These are phyloP conservation scores for Glaucidium brasilianum DNA, from an alignment of 2,113 vertebrate species.

Conservation along the genomic window DNA sequence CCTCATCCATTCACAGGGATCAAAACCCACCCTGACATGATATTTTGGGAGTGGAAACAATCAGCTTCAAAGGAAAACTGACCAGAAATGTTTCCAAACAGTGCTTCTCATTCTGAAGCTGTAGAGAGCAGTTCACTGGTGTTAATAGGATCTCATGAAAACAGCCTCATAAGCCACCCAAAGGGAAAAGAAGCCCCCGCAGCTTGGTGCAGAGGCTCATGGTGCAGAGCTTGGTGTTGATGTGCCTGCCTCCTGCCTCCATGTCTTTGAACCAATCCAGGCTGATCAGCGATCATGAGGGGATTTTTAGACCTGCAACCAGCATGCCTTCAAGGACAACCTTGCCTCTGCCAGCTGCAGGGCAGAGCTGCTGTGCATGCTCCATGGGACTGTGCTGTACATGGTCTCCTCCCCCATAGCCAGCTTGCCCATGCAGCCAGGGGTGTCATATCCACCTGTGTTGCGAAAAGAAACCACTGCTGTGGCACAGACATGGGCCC, in stretches of 20 bases:
- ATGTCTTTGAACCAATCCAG: neutral
- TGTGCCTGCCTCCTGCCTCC: neutral
- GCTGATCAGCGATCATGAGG: fast-evolving
- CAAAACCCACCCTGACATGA: neutral
- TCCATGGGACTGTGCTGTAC: fast-evolving
- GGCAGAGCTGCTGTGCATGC: fast-evolving
- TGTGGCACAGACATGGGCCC: neutral
- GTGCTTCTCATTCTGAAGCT: neutral
- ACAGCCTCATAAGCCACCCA: neutral
- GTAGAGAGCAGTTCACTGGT: neutral
- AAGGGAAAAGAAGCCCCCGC: neutral
- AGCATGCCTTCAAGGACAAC: neutral
- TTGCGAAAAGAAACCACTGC: neutral
- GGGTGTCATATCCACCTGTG: neutral
- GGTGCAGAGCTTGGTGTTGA: neutral
- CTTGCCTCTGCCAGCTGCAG: fast-evolving
- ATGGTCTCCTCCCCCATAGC: neutral
- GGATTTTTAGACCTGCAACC: neutral
- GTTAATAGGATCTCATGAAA: neutral
- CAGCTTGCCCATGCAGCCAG: fast-evolving
- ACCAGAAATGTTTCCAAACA: neutral
- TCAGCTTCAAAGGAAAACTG: neutral
- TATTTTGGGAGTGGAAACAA: constrained; percentile 3
- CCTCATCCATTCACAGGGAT: neutral
- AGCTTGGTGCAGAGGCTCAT: neutral